Base-by-base conservation (phyloP, 2,888 invertebrate species). In the Malacosoma neustria region DNA sequence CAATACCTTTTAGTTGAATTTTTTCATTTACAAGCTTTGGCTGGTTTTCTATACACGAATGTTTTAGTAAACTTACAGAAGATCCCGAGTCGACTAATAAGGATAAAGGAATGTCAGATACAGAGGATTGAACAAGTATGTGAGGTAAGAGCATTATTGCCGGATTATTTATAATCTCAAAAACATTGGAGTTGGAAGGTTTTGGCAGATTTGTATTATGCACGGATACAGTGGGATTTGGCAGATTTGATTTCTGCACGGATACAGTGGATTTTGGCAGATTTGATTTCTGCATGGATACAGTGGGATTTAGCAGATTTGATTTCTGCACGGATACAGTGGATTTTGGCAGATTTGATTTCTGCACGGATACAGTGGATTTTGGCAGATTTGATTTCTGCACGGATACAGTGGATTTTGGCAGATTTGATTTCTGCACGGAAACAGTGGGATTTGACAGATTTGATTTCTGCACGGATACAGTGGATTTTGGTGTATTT, bases 31-130 rank as follows among this genome's bases (percentile, higher is more conserved):
- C 5, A 22, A 22, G 22, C 9, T 22, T 2, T n/a, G n/a, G n/a
- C n/a, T n/a, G n/a, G n/a, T n/a, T n/a, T 22, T 22, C 22, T 9
- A 22, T 22, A 22, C 22, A 22, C 5, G 3, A 22, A 22, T 22
- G 5, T 29, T 44, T 43, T 29, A 41, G 3, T 14, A 50, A 32
- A 15, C 46, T 39, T 15, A 50, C 33, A 13, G 49, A 34, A 7
- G 52, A 44, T 2, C 48, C 49, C 1, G 48, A 38, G 14, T 51
- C 54, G 0, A 52, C 39, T 11, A 51, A 36, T 1, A 51, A 34
- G 2, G 41, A 32, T 13, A 49, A 9, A 9, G 50, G 50, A 6
- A 40, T 36, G 5, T 47, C 40, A 1, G 51, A 49, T 2, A 48
- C 35, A 11, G 36, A 5, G 3, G 48, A 35, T 12, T 50, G 7